Base-by-base conservation (phyloP, 2,797 vertebrate species). In the Poecilia wingei region DNA sequence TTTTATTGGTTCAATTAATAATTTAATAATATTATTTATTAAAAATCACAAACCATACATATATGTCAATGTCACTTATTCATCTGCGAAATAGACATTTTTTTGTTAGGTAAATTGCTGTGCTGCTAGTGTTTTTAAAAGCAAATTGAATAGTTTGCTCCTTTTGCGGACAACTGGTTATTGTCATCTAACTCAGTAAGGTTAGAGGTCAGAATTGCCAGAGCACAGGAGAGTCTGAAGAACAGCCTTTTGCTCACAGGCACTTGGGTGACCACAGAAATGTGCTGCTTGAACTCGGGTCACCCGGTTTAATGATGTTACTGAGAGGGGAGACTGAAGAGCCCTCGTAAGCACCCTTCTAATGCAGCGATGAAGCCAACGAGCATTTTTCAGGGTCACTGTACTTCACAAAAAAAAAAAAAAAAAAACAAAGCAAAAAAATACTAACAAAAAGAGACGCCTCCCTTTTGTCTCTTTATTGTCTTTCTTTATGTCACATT, bases 361-460 rank as follows among this genome's bases (percentile, higher is more conserved):
- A 87, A 87, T 83, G 72, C 77, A 77, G 78, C 81, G 82, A 91
- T 87, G 85, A 91, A 93, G 85, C 87, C 87, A 91, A 85, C 86
- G 80, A 89, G 84, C 89, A 82, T 87, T 78, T 84, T 93, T 92
- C 85, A 87, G 92, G 92, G 90, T 93, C 92, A 93, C 78, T 86
- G 93, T 88, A 90, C 90, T 88, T 72, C 86, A 90, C 74, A 80
- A 84, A 83, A 75, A 88, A 81, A 86, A 12, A 39, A 25, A 6
- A 68, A 22, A 25, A 41, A 39, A 22, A 47, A 90, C 70, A 81
- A 86, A 83, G 77, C 87, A 82, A 87, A 77, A 89, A 66, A 25
- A 36, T 13, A 64, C 18, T 20, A 39, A 20, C 16, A 66, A 39
- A 39, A 4, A 68, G 18, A 43, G 1, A 43, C 5, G 85, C 88